Base-by-base conservation (phyloP, 2,888 invertebrate genomes). In the Calliopum simillimum region DNA sequence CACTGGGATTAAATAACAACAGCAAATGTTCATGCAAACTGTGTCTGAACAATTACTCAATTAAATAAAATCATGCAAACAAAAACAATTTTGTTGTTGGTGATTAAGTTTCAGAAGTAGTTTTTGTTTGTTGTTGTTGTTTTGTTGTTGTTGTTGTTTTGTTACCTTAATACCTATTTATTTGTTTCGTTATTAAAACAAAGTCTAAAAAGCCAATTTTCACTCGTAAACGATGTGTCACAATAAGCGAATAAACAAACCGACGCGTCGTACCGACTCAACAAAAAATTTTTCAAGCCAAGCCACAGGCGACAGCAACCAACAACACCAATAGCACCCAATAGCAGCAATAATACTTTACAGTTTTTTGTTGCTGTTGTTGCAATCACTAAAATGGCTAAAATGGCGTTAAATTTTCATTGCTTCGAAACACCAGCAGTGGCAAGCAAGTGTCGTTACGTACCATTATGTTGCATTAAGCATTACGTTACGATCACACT, bases 331-430 rank as follows among this genome's bases (percentile, higher is more conserved):
- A 43, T 53, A 59, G 46, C 56, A 56, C n/a, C 16, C 67, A 70
- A 59, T 23, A 53, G 11, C 51, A 63, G 21, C 64, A 67, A 72
- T 64, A 65, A 21, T 21, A 19, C 3, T 25, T 25, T 55, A 21
- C 55, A 2, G 6, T 19, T 19, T n/a, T 19, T 49, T n/a, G n/a
- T n/a, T n/a, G n/a, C n/a, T n/a, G n/a, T n/a, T n/a, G n/a, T 14
- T 49, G 49, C 49, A 49, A 19, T 19, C 55, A 66, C 51, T 66
- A 71, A 71, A 61, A 47, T 69, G 56, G 71, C 66, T 69, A 44
- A 72, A 67, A 72, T 5, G 69, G 67, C 63, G 67, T 68, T 68
- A 64, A 65, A 70, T 68, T 70, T 70, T 68, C 67, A 68, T 65
- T 64, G 64, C 56, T 51, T 46, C 19, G 6, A 44, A 25, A 25